These are phyloP conservation scores for Meteorus colon DNA, from an alignment of 2,888 invertebrate species.

Conservation along the genomic window DNA sequence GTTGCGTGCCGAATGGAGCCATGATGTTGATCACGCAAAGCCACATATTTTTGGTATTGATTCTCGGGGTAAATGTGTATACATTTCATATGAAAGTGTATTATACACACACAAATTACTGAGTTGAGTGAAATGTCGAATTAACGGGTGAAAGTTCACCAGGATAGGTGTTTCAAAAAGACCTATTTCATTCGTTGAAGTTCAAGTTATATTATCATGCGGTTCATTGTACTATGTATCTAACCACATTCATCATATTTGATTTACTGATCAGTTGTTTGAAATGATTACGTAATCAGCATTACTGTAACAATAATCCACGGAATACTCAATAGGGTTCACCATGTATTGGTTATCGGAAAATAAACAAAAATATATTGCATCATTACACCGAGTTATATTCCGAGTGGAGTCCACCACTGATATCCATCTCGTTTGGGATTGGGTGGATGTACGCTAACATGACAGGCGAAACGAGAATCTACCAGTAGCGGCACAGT, in stretches of 20 bases:
- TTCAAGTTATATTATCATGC: background rate
- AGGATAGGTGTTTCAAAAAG: background rate
- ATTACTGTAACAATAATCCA: background rate
- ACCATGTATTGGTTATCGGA: background rate
- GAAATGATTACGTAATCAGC: background rate
- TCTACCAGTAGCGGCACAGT: conserved; percentile 26
- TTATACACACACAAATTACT: background rate
- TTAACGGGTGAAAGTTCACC: background rate
- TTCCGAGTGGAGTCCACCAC: background rate
- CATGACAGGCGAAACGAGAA: conserved; percentile 32
- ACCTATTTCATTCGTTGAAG: background rate
- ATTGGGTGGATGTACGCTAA: background rate
- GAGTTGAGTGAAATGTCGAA: background rate
- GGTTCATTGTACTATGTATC: no score
- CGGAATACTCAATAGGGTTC: background rate
- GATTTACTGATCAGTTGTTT: background rate
- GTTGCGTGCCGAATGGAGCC: conserved; percentile 36
- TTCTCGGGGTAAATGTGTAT: background rate
- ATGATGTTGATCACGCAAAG: conserved; percentile 33
- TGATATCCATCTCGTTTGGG: conserved; percentile 29
- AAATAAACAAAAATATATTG: background rate
- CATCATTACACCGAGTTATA: background rate
- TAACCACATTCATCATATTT: no score
- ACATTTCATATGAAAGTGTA: background rate
- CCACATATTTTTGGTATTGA: conserved; percentile 39